Percentiles rank a stretch among this genome's conserved stretches.
Evolutionary conservation across 2,113 vertebrate genomes (phyloP).

Genomic region (Pavo muticus): DNA sequence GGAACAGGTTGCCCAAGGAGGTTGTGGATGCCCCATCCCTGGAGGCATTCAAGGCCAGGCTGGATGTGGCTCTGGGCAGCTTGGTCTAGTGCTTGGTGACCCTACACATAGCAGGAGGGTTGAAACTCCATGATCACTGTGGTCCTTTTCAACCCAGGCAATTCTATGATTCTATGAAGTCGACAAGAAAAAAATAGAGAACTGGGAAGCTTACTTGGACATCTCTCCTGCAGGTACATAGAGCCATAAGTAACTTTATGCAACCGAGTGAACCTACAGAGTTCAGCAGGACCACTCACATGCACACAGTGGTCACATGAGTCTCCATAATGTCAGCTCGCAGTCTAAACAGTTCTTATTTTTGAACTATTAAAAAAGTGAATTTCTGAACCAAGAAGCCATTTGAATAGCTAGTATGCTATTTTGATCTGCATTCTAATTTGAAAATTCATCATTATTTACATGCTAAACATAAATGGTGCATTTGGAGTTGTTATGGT

Average conservation of each 20-base stretch:
- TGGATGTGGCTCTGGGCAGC: too few species aligned
- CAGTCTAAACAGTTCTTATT: background rate
- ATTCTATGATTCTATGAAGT: background rate
- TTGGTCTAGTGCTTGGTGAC: too few species aligned
- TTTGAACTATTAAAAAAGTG: conserved; percentile 39
- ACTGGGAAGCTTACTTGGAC: background rate
- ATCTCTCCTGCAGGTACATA: background rate
- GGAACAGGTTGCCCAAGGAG: too few species aligned
- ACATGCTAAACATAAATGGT: conserved; percentile 60
- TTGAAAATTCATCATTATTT: conserved; percentile 66
- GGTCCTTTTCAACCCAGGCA: too few species aligned
- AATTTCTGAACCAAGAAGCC: conserved; percentile 53
- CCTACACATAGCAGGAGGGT: too few species aligned
- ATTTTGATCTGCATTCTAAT: conserved; percentile 63
- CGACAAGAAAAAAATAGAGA: background rate
- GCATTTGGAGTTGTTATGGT: conserved; percentile 61
- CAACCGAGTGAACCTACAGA: background rate
- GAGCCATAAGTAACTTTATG: background rate
- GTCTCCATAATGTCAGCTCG: background rate
- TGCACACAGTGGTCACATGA: background rate
- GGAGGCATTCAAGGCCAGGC: too few species aligned
- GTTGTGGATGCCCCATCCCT: too few species aligned
- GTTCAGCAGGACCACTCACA: background rate
- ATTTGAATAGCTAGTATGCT: conserved; percentile 35
- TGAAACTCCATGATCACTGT: too few species aligned